These are phyloP conservation scores for Papilio elwesi DNA, from an alignment of 2,888 invertebrate genomes.

Conservation along the genomic window DNA sequence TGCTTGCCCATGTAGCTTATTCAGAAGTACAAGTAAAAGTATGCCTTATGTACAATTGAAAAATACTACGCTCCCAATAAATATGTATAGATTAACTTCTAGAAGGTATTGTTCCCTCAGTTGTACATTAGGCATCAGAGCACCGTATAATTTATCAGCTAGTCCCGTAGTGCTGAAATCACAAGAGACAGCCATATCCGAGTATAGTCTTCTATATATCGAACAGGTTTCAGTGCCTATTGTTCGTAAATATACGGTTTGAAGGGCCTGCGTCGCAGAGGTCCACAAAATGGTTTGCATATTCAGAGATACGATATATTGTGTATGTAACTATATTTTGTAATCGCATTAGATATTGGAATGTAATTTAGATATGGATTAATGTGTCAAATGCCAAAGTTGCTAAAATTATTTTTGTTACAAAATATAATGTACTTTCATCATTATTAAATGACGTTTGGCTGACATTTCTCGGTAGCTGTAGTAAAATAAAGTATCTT, in stretches of 20 bases:
- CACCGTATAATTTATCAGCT: conserved; percentile 66
- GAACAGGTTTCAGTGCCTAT: conserved; percentile 74
- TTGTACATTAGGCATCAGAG: conserved; percentile 67
- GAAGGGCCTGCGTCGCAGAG: conserved; percentile 45
- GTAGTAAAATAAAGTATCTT: conserved; percentile 49
- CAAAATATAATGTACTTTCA: conserved; percentile 50
- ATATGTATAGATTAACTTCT: neutral
- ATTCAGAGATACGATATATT: conserved; percentile 78
- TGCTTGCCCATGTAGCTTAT: conserved; percentile 54
- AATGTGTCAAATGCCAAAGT: conserved; percentile 65
- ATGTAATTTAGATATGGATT: conserved; percentile 58
- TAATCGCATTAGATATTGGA: conserved; percentile 69
- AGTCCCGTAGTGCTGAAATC: conserved; percentile 54
- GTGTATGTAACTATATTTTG: conserved; percentile 65
- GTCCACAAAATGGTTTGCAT: conserved; percentile 55
- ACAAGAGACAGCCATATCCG: conserved; percentile 42
- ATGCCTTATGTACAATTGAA: conserved; percentile 60
- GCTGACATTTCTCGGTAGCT: conserved; percentile 50
- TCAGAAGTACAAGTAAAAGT: conserved; percentile 52
- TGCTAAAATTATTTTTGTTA: conserved; percentile 74
- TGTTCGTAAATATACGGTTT: conserved; percentile 68
- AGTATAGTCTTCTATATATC: conserved; percentile 54
- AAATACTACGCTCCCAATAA: conserved; percentile 5
- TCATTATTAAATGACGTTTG: conserved; percentile 35
- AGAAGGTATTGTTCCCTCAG: conserved; percentile 48